Base-by-base conservation (phyloP, 2,888 invertebrate genomes). In the Tetragonula carbonaria region DNA sequence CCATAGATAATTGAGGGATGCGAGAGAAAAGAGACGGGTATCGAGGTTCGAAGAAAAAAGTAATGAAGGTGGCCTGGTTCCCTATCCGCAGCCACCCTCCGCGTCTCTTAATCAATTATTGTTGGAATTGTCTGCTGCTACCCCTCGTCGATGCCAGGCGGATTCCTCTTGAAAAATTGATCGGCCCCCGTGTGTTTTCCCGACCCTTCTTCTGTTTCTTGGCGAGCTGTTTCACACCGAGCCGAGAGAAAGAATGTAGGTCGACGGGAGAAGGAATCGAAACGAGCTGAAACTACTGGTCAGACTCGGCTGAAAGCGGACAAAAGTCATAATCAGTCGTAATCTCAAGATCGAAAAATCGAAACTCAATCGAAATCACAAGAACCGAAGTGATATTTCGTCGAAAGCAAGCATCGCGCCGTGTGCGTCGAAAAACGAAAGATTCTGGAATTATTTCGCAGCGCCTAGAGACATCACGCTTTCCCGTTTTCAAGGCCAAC, bases 121-220 rank as follows among this genome's bases (percentile, higher is more conserved):
- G 80, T 83, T 81, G 68, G 75, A 79, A 80, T 78, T 79, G 51
- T 67, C 62, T 65, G 28, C 80, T 50, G 68, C 80, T 57, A 45
- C 45, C 33, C 16, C 65, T 70, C 67, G 62, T 23, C 66, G 51
- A 16, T 18, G 63, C 11, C 76, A 77, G 78, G 70, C 74, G 80
- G 45, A 84, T 86, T 86, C 71, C 78, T 83, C 82, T 84, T 86
- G 86, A 88, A 90, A 90, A 91, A 91, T 90, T 88, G 82, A 88
- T 87, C 85, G 77, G 21, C 75, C n/a, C 62, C 70, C 57, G 50
- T 59, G 72, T 75, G 28, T 21, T 67, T 33, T 57, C 18, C 66
- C 18, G n/a, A 18, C 65, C 74, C 65, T 33, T 33, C 2, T 70
- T 57, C 28, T 62, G 33, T 28, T 66, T 45, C 50, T 33, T 5